A percentile compares a stretch with the other conserved stretches of the same genome.
Conservation (phyloP, 2,797 vertebrate genomes). For the Pyrocephalus nanus region DNA sequence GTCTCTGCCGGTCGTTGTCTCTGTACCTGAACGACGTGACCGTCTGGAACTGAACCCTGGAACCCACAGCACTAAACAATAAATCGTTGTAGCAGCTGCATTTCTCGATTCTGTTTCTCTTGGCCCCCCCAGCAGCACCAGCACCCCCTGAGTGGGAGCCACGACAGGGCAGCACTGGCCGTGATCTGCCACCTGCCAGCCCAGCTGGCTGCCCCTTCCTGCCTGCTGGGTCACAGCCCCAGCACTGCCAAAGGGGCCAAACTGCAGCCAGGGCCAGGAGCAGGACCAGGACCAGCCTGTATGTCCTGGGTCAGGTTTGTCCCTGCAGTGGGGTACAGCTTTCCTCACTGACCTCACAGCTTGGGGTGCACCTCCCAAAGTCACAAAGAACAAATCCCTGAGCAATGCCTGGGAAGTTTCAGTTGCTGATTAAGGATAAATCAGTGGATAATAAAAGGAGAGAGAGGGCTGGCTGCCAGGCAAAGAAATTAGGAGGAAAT, state of each 20-base stretch:
- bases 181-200: accelerated
- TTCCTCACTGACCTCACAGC: not conserved
- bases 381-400: not conserved
- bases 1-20: not conserved
- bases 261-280: not conserved
- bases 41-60: not conserved
- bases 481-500: not conserved
- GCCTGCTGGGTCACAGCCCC: accelerated
- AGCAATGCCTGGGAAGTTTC: not conserved
- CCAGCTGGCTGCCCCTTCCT: not conserved
- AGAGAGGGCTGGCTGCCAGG: not conserved
- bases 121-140: not conserved
- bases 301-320: not conserved
- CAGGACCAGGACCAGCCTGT: not conserved
- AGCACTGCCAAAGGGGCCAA: accelerated
- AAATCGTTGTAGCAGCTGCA: conserved; percentile 24
- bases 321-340: not conserved
- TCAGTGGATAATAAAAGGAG: not conserved
- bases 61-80: conserved; percentile 38
- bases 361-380: not conserved
- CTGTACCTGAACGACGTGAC: not conserved
- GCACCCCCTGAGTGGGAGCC: accelerated
- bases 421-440: conserved; percentile 36
- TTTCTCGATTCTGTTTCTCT: not conserved
- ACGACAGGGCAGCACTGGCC: accelerated